Percentiles rank a stretch among this genome's conserved stretches.
Evolutionary conservation across 1,140 invertebrate genomes (phyloP).

Genomic region (Caligus rogercresseyi): DNA sequence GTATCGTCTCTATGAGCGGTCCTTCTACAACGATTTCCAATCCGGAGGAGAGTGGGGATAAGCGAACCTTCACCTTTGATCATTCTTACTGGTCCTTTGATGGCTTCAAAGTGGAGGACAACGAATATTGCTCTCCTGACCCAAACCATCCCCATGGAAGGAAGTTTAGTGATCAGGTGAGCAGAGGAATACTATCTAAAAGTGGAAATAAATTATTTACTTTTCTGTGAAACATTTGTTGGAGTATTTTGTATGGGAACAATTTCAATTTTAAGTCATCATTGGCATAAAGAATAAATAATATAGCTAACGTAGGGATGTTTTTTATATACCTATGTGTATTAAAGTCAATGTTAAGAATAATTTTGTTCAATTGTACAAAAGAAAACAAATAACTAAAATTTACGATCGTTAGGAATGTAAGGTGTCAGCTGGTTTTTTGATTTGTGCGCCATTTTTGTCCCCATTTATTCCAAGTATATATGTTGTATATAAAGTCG

Average conservation of each 20-base stretch:
- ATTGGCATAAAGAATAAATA: too few relatives aligned
- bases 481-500: too few relatives aligned
- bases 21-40: constrained; percentile 35
- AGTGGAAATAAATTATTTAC: neutral
- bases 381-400: too few relatives aligned
- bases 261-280: neutral
- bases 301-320: too few relatives aligned
- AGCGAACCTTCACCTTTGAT: constrained; percentile 40
- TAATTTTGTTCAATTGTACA: too few relatives aligned
- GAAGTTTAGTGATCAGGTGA: constrained; percentile 37
- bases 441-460: too few relatives aligned
- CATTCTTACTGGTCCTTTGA: constrained; percentile 45
- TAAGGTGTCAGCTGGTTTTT: too few relatives aligned
- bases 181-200: neutral
- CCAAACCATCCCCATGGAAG: constrained; percentile 29
- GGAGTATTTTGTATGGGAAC: neutral
- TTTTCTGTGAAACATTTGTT: neutral
- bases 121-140: constrained; percentile 35
- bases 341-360: too few relatives aligned
- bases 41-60: constrained; percentile 32
- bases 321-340: too few relatives aligned
- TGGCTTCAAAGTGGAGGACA: constrained; percentile 32
- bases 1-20: constrained; percentile 38
- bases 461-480: too few relatives aligned
- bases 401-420: too few relatives aligned